A percentile compares a stretch with the other conserved stretches of the same genome.
phyloP scores from a whole-genome alignment of 1,140 invertebrate species.

The Trichonephila clavipes region DNA sequence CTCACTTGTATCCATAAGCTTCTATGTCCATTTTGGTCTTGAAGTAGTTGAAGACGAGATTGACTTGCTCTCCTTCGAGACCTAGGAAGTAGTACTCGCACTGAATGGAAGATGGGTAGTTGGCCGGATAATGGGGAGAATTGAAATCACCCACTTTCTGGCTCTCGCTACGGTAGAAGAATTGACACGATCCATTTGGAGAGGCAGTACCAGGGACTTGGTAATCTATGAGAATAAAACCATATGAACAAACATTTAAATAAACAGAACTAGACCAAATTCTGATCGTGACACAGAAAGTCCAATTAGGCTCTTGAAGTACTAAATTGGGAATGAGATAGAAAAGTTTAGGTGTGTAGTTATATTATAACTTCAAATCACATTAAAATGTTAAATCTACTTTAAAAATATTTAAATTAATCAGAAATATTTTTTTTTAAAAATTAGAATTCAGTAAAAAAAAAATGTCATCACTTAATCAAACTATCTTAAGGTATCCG shows the following conservation, averaged over 20 bases:
- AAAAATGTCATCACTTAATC: too few relatives aligned
- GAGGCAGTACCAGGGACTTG: conserved; percentile 95
- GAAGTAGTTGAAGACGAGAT: conserved; percentile 95
- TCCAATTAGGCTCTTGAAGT: too few relatives aligned
- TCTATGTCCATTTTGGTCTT: conserved; percentile 86
- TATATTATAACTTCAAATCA: too few relatives aligned
- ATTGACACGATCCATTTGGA: conserved; percentile 92
- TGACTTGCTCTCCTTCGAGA: conserved; percentile 93
- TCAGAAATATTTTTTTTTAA: too few relatives aligned
- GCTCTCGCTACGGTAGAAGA: conserved; percentile 92
- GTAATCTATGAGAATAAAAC: conserved; percentile 78
- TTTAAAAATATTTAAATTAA: too few relatives aligned
- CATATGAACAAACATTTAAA: too few relatives aligned
- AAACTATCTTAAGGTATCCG: too few relatives aligned
- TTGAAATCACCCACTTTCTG: conserved; percentile 95
- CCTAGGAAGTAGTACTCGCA: conserved; percentile 94
- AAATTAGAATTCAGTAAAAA: too few relatives aligned
- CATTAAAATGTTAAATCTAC: too few relatives aligned
- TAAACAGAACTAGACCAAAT: too few relatives aligned
- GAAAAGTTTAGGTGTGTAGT: too few relatives aligned
- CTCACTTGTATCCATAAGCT: conserved; percentile 75
- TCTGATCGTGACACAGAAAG: neutral
- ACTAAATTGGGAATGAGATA: too few relatives aligned
- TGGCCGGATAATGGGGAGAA: conserved; percentile 96
- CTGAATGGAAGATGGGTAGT: conserved; percentile 95